Conservation (phyloP, 1,140 invertebrate genomes). For the Bombus huntii region DNA sequence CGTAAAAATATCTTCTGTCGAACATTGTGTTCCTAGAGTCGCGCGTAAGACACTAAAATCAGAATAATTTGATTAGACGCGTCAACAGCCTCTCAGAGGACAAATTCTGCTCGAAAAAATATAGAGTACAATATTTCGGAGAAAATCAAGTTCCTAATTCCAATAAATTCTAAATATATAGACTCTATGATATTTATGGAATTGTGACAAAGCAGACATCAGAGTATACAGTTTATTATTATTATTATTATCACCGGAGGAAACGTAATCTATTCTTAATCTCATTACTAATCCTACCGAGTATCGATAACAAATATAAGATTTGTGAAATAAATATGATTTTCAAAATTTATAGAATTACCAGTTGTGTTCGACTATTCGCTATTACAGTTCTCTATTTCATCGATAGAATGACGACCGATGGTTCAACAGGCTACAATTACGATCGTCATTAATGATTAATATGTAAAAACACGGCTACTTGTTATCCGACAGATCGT, state of each 20-base stretch:
- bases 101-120: too few relatives aligned
- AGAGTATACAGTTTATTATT: too few relatives aligned
- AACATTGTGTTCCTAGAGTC: background rate
- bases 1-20: conserved; percentile 4
- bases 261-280: background rate
- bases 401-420: background rate
- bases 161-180: too few relatives aligned
- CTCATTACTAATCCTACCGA: background rate
- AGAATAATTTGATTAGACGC: background rate
- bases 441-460: conserved; percentile 1
- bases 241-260: too few relatives aligned
- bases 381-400: background rate
- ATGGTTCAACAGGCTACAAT: background rate
- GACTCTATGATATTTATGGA: too few relatives aligned
- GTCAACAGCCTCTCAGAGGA: too few relatives aligned
- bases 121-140: too few relatives aligned
- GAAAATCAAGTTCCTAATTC: too few relatives aligned
- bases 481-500: conserved; percentile 15
- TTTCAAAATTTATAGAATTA: background rate
- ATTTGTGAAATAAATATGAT: background rate
- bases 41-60: too few relatives aligned
- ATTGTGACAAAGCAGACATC: too few relatives aligned
- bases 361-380: background rate
- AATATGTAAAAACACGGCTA: background rate
- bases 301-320: background rate